Base-by-base conservation (phyloP, 2,888 invertebrate species). In the Metacarcinus magister region DNA sequence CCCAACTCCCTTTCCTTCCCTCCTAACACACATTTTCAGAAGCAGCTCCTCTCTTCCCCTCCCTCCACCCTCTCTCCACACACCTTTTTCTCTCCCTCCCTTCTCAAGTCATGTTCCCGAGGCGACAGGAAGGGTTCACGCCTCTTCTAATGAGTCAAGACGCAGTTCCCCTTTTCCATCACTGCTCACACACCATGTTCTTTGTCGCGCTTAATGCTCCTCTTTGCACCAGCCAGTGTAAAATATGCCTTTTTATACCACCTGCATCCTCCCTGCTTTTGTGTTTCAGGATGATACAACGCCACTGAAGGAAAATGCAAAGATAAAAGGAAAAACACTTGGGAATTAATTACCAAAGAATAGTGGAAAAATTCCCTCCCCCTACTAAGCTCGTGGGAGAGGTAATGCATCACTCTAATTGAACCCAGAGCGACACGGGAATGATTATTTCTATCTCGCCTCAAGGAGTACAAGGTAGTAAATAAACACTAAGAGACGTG, bases 251-350 rank as follows among this genome's bases (percentile, higher is more conserved):
- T 13, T 54, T 54, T 54, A 54, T 54, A 54, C 54, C 10, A 19
- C 67, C n/a, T 67, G 19, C 67, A 67, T 67, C n/a, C 67, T 67
- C n/a, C n/a, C 67, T n/a, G n/a, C 67, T 67, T n/a, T 67, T 67
- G 67, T n/a, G 23, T 67, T 67, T 5, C 13, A 67, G 19, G n/a
- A 54, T 54, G 54, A 54, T 54, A 54, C 54, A 16, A 54, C 54
- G 16, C 54, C 10, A 54, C 54, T 10, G 54, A 54, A 54, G 54
- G 54, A 54, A 54, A 54, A 54, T 16, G 16, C 54, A 10, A 54
- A 54, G 54, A 54, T 54, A 54, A 54, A 54, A 46, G 10, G 10
- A 46, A 54, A 54, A 54, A 10, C 16, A 54, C 54, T n/a, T 67
- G 23, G n/a, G n/a, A 67, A 67, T 67, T 67, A 67, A 67, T 67